These are phyloP conservation scores for Caenorhabditis remanei DNA, from an alignment of 1,140 invertebrate genomes.

Conservation along the genomic window DNA sequence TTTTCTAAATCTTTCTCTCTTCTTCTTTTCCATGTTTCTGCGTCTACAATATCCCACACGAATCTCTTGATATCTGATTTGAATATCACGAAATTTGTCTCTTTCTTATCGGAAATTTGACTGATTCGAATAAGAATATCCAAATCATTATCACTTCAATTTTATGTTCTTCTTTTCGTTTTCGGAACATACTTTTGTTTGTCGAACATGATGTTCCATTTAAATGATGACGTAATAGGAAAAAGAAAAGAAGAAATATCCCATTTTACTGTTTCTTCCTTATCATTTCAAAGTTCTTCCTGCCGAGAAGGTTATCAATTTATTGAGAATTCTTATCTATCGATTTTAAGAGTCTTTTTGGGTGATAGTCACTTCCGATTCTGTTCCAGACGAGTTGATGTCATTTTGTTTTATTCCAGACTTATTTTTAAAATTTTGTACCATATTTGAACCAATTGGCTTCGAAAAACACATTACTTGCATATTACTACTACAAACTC, in stretches of 20 bases:
- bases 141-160: conserved; percentile 28
- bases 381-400: neutral
- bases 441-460: too few species aligned
- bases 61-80: conserved; percentile 10
- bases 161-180: neutral
- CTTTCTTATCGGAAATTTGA: neutral
- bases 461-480: too few species aligned
- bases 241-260: neutral
- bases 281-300: neutral
- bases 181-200: conserved; percentile 15
- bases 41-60: neutral
- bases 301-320: conserved; percentile 9
- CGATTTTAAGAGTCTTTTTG: neutral
- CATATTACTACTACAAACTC: neutral
- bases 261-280: neutral
- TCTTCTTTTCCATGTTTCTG: neutral
- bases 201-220: conserved; percentile 35
- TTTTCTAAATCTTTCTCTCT: neutral
- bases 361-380: neutral
- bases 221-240: too few species aligned
- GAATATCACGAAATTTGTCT: conserved; percentile 54
- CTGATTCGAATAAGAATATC: neutral
- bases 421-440: too few species aligned
- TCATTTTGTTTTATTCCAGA: neutral
- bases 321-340: conserved; percentile 2